Base-by-base conservation (phyloP, 2,888 invertebrate genomes). In the Nomada hirtipes region DNA sequence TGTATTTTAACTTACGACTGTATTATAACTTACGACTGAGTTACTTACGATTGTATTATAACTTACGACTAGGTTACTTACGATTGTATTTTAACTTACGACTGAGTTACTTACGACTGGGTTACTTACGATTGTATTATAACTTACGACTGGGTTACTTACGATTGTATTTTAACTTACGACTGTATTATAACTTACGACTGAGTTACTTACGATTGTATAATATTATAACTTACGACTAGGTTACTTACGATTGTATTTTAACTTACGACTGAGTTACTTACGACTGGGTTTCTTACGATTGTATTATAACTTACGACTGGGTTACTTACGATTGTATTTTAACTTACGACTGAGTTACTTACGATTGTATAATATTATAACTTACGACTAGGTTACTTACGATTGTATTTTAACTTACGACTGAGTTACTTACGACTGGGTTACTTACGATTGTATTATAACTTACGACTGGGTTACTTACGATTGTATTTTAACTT, bases 231-330 rank as follows among this genome's bases (percentile, higher is more conserved):
- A 47, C 59, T 18, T 26, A 26, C 26, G 26, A 26, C 26, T 26
- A 2, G 2, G 26, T 26, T 26, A 26, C 26, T 26, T 67, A 53
- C 61, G 60, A 64, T 57, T 3, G 42, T 42, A 20, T 20, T 59
- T 65, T 18, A 42, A 47, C 59, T 18, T 23, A 23, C 23, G 23
- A 23, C 23, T 23, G 1, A 1, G 23, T 23, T 23, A 23, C 23
- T 23, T 67, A 53, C 61, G 60, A 64, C n/a, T n/a, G n/a, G n/a
- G n/a, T n/a, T n/a, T 1, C 23, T 23, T 67, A 53, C 61, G 60
- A 64, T 57, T 2, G 42, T 26, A 20, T 26, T 59, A 70, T 18
- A 42, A 47, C 20, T 20, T 20, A 20, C 20, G 20, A 20, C 20
- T 20, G 20, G 0, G 20, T 20, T 20, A 20, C 26, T 26, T 67